Base-by-base conservation (phyloP, 2,797 vertebrate genomes). In the Atherinosoma microstoma region DNA sequence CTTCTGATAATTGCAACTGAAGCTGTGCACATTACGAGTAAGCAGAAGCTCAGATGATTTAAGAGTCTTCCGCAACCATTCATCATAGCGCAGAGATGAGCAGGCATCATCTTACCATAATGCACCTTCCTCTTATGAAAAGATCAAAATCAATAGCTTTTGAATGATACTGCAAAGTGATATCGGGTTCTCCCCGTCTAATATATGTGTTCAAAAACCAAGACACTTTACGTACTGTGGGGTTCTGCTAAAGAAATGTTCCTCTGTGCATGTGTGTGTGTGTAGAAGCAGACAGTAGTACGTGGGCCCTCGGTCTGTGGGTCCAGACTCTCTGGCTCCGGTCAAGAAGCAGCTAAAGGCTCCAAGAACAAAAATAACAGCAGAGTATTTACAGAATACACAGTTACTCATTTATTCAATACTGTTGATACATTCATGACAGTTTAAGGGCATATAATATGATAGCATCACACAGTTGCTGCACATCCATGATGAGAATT, bases 261-360 rank as follows among this genome's bases (percentile, higher is more conserved):
- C 27, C 53, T 85, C 42, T 64, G 71, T 68, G 29, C 62, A 32
- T 69, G 29, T 30, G 73, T 51, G 62, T 34, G 64, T 42, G 15
- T 16, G 40, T 42, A 3, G 16, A 68, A 77, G 77, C 15, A 78
- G 67, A 56, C 75, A 63, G 59, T 51, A 78, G 85, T 85, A 89
- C 88, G 90, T 86, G 81, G 47, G 75, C 72, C 67, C 89, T 86
- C 70, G 65, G 78, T 86, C 88, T 87, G 36, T 84, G 87, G 86
- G 91, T 89, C 94, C 90, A 95, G 94, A 95, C 91, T 93, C 73
- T 66, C 56, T 91, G 92, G 86, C 94, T 96, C 92, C 90, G 80
- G 84, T 82, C 79, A 49, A 60, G 78, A 76, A 92, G 68, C 73
- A 75, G 58, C 81, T 71, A 16, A 7, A 64, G 67, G 87, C 82